A percentile compares a stretch with the other conserved stretches of the same genome.
Evolutionary conservation across 2,888 invertebrate species (phyloP).

Genomic region (Heliconius aoede): DNA sequence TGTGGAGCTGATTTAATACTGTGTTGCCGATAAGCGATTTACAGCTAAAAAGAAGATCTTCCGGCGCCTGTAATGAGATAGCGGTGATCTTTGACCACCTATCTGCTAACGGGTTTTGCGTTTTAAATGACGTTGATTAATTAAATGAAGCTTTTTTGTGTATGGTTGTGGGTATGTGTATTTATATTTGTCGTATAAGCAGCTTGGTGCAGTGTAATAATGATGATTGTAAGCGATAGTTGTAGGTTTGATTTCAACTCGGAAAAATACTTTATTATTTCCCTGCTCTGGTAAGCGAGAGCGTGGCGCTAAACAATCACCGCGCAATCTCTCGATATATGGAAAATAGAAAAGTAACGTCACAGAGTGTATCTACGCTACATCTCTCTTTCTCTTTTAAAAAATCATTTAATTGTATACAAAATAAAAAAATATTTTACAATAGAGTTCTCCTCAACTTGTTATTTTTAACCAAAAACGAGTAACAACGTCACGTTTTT

Average conservation of each 20-base stretch:
- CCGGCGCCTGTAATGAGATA: conserved; percentile 51
- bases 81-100: conserved; percentile 48
- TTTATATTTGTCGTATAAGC: no score
- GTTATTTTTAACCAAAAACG: no score
- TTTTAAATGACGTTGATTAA: conserved; percentile 17
- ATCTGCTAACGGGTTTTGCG: conserved; percentile 38
- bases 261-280: no score
- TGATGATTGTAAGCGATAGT: background rate
- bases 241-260: no score
- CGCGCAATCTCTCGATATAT: no score
- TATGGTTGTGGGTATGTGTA: background rate
- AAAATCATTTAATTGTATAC: no score
- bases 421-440: background rate
- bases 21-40: conserved; percentile 47
- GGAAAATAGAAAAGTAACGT: no score
- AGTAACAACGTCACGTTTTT: no score
- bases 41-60: conserved; percentile 51
- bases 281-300: no score
- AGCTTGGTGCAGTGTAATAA: no score
- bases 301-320: no score
- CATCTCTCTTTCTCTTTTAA: background rate
- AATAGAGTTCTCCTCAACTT: background rate
- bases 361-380: no score
- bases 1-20: conserved; percentile 41
- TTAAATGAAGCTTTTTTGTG: background rate